Base-by-base conservation (phyloP, 2,888 invertebrate species). In the Phyllotreta cruciferae region DNA sequence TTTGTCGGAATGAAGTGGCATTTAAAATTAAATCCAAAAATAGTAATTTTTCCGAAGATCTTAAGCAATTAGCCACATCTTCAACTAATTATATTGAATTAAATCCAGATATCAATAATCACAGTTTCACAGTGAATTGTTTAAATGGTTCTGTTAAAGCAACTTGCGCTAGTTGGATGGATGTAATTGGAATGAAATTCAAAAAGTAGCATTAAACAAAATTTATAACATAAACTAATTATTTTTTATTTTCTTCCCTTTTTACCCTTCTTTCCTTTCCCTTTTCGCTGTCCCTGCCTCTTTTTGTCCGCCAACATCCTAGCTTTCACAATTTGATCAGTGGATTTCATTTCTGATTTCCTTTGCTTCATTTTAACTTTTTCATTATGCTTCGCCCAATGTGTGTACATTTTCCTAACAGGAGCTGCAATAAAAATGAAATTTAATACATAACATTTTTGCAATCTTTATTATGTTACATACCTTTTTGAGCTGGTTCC, bases 331-430 rank as follows among this genome's bases (percentile, higher is more conserved):
- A 93, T 90, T 79, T 93, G 90, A 67, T 92, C 91, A 56, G 90
- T 89, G 77, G 87, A 84, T 74, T 87, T 86, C 77, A 92, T 80
- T 80, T 92, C 89, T n/a, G 82, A 70, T 78, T 80, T 71, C 52
- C 79, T 79, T 71, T 86, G 84, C 78, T 88, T 88, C 64, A 85
- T 81, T 68, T 87, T 86, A 2, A 88, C 63, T 66, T 92, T 91
- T 65, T 89, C 88, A 80, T 93, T 93, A 79, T 92, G 91, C 52
- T 89, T 87, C 52, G 89, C 89, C 90, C 92, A 92, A 74, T 89
- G 90, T 0, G 91, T 90, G 60, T 89, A 86, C 0, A 86, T 84
- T 8, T 79, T 83, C 78, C 82, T 77, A 70, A 79, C 65, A 56
- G 76, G 74, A 42, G 44, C 64, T 64, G 41, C 14, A 50, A 64